Base-by-base conservation (phyloP, 2,888 invertebrate genomes). In the Coelogynopora nodosa region DNA sequence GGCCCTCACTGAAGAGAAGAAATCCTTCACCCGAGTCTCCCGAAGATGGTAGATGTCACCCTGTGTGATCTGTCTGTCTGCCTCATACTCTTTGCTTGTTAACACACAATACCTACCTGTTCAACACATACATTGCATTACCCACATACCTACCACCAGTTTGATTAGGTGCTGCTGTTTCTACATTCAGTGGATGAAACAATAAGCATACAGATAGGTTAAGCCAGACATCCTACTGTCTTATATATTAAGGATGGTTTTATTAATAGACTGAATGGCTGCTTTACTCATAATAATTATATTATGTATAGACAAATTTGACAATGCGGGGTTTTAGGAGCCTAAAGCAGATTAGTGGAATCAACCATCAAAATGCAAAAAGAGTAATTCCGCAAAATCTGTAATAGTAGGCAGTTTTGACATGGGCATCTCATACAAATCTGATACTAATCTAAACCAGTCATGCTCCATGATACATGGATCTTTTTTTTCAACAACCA, bases 31-130 rank as follows among this genome's bases (percentile, higher is more conserved):
- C 74, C 74, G 27, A 74, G 2, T 26, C 74, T 23, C 18, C 18
- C 23, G 74, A 74, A 74, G 74, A 74, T 74, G 74, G 18, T 49
- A 49, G 74, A 74, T 74, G 27, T 74, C 74, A 74, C 74, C 74
- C 27, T 13, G 18, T 49, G 5, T 49, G 18, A 49, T 49, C 49
- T 49, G 18, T 18, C 49, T 49, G 49, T 49, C 49, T 49, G 49
- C 49, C 49, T 49, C 18, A 49, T 49, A 49, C n/a, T n/a, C n/a
- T n/a, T n/a, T n/a, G n/a, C 49, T 49, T 49, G 49, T 49, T 49
- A 49, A 49, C 49, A 49, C 49, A 49, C 49, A 49, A 49, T 49
- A 49, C 18, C 49, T 49, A 49, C 49, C 49, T 49, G 49, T 49
- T 49, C 49, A 13, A 18, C 18, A 13, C 49, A 49, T 13, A 5